Evolutionary conservation across 2,113 vertebrate species (phyloP), one percentile per base, ranked within the genome.

Genomic region (Gobiocypris rarus): DNA sequence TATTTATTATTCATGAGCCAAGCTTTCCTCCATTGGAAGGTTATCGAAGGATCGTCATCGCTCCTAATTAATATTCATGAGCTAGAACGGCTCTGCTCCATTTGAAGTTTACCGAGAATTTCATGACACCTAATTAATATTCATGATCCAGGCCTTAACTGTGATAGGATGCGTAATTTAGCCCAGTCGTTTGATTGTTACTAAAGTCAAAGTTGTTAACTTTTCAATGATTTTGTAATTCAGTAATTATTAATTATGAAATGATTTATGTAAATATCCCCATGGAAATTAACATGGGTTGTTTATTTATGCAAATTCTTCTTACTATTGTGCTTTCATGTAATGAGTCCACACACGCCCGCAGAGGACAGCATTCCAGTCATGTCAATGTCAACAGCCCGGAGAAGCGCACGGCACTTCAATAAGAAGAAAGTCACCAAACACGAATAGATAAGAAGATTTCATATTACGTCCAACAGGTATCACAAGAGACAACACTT

Each of bases 341-440:
- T 28, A 63, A 79, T 79, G 77, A 45, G 77, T 65, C 58, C 41
- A 7, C 41, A 79, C 77, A 63, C 13, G 75, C 75, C 75, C 34
- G 19, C 6, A 15, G 31, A 77, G 3, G n/a, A 3, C 45, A 81
- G 79, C 63, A 81, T 81, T 81, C 79, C 65, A 54, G 43, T 50
- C 59, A n/a, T 80, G 26, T 80, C 56, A 61, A 13, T 67, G 43
- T 22, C 48, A 56, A 24, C 48, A 56, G 48, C 65, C 31, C 1
- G 9, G 34, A 41, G 34, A 34, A 9, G 0, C 31, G 8, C 31
- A 69, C 56, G 19, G 56, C 38, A 9, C 14, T 61, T 28, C 45
- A 61, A 61, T 11, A 9, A 67, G 10, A 8, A 1, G 34, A 80
- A 67, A 67, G 58, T 65, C n/a, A 48, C n/a, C 6, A 13, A 77